Percentiles rank a stretch among this genome's conserved stretches.
These are phyloP conservation scores for Ostrea denselamellosa DNA, from an alignment of 1,140 invertebrate species.

Conservation along the genomic window DNA sequence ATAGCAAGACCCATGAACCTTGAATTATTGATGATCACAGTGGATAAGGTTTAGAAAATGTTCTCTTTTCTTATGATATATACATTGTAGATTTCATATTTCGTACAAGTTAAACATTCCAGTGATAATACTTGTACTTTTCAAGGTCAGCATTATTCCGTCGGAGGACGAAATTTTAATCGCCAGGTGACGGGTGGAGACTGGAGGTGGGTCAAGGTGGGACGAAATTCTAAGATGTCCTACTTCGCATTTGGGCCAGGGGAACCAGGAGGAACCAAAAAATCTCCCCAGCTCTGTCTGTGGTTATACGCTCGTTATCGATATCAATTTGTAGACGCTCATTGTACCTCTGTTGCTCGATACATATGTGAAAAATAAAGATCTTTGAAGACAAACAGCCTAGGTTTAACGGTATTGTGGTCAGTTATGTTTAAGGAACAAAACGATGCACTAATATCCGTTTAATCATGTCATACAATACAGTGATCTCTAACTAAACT, in stretches of 20 bases:
- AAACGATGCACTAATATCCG: too few species aligned
- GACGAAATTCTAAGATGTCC: not conserved
- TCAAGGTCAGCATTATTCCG: not conserved
- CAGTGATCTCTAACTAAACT: too few species aligned
- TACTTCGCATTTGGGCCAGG: not conserved
- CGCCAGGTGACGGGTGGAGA: not conserved
- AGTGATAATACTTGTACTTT: too few species aligned
- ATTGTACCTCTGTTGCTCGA: not conserved
- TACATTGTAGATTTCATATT: too few species aligned
- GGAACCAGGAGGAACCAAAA: not conserved
- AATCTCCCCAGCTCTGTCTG: not conserved
- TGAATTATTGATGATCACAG: too few species aligned
- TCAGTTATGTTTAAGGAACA: too few species aligned
- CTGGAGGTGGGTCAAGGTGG: not conserved
- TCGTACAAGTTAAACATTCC: too few species aligned
- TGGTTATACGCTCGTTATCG: not conserved
- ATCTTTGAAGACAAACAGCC: not conserved
- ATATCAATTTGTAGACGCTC: not conserved
- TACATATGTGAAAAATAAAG: constrained; percentile 5
- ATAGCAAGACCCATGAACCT: too few species aligned
- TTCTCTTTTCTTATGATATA: too few species aligned
- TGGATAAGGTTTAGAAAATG: too few species aligned
- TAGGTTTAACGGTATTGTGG: too few species aligned
- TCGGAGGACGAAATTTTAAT: constrained; percentile 5
- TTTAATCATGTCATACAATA: too few species aligned